Percentiles rank a stretch among this genome's conserved stretches.
Conservation (phyloP, 2,888 invertebrate genomes). For the Gisinianus flammeolus region DNA sequence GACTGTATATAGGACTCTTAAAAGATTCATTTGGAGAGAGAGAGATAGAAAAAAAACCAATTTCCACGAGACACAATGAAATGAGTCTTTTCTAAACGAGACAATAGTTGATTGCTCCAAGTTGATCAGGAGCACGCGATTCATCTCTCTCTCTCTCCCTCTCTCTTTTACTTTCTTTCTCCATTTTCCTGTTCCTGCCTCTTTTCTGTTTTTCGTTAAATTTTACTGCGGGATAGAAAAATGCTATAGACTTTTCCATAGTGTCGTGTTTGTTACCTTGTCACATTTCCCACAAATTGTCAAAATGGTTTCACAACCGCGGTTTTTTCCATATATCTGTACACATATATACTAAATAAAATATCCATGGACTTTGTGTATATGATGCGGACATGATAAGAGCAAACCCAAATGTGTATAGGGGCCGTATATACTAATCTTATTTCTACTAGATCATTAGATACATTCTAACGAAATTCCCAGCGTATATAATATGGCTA, state of each 20-base stretch:
- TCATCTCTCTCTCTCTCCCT: background rate
- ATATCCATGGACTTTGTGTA: no score
- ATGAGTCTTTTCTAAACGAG: constrained; percentile 3
- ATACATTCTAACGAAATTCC: no score
- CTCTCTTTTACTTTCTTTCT: background rate
- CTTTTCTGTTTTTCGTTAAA: no score
- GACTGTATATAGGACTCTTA: no score
- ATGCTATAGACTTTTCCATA: constrained; percentile 3
- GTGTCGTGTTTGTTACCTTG: background rate
- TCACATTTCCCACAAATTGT: constrained; percentile 4
- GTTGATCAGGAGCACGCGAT: constrained; percentile 21
- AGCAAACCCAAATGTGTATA: no score
- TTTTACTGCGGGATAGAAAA: no score
- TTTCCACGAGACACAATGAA: constrained; percentile 9
- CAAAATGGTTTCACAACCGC: no score
- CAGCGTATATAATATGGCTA: no score
- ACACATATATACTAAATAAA: background rate
- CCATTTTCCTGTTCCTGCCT: background rate
- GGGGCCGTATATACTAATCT: no score
- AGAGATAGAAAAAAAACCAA: constrained; percentile 8
- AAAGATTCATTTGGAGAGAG: no score
- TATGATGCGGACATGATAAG: no score
- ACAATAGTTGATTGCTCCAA: background rate
- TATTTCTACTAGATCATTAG: no score
- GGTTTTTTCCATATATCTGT: background rate